Base-by-base conservation (phyloP, 1,140 invertebrate genomes). In the Thaumetopoea pityocampa region DNA sequence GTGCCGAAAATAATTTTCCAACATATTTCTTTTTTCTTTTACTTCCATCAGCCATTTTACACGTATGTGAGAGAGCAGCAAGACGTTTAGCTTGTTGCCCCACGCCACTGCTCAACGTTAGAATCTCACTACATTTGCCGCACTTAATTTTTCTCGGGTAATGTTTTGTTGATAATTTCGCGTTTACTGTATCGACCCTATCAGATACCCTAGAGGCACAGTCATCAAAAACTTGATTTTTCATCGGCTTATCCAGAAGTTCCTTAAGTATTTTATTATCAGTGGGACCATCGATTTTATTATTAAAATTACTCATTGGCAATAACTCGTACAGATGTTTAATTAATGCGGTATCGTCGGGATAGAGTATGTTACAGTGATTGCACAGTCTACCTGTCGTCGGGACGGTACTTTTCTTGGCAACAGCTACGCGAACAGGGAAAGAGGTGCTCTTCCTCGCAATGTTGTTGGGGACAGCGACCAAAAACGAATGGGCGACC, bases 311-410 rank as follows among this genome's bases (percentile, higher is more conserved):
- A 23, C 24, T 41, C 6, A 41, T n/a, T 0, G 63, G 52, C 1
- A 70, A 5, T 4, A 62, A 6, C 15, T 65, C 57, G 12, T 74
- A 67, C 2, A 64, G 30, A 35, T 71, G 67, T 23, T 59, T 63
- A 0, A 76, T 52, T 1, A 76, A 24, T 1, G 50, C 33, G 1
- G 34, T 49, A 3, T 60, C 40, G 27, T 59, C 42, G 0, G 52
- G 36, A 8, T 66, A 76, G 1, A 24, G 38, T 3, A 38, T 45
- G 7, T 67, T 53, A 14, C 70, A 74, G 22, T 71, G 66, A 9
- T 60, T 58, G 7, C 71, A 69, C 1, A 41, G 12, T 18, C 37
- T 26, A 1, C 33, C 20, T 4, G 20, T 9, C 4, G 14, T 30
- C 10, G n/a, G 19, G 1, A 27, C 27, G 0, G 48, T 60, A 20